Evolutionary conservation across 2,888 invertebrate genomes (phyloP), one percentile per base, ranked within the genome.

Genomic region (Platynereis dumerilii): DNA sequence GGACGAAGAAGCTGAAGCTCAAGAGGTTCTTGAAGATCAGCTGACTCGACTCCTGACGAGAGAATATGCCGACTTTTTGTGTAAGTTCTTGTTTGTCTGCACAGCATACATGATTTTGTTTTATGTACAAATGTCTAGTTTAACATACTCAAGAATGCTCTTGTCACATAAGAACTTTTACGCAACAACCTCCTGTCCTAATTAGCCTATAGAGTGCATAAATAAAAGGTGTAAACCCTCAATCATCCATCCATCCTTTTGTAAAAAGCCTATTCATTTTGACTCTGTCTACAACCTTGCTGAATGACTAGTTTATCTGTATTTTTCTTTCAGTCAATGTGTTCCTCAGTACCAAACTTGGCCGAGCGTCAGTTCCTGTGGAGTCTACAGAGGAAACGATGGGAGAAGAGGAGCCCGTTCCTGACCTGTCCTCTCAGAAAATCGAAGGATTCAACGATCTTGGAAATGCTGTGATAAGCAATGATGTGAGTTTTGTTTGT

Each of bases 41-140:
- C 86, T 96, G 58, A 92, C 93, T 68, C 87, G 94, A 65, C 91
- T 92, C 65, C 85, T 95, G 63, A 93, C 94, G 0, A 88, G 94
- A 67, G 96, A 96, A 82, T 93, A 95, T 79, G 85, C 96, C 28
- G 94, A 94, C 74, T 88, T 95, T 1, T 83, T 95, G 3, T 65
- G 72, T 72, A 28, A 29, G 60, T 64, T 48, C 17, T 20, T 52
- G n/a, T n/a, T n/a, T n/a, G n/a, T n/a, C n/a, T n/a, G n/a, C n/a
- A n/a, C n/a, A n/a, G n/a, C n/a, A n/a, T n/a, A n/a, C n/a, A n/a
- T n/a, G n/a, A n/a, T n/a, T n/a, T n/a, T n/a, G n/a, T n/a, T n/a
- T n/a, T n/a, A n/a, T n/a, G n/a, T n/a, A n/a, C n/a, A n/a, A n/a
- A n/a, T n/a, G n/a, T n/a, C n/a, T n/a, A n/a, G n/a, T n/a, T n/a